phyloP scores from a whole-genome alignment of 2,113 vertebrate genomes.

The human region GRCh38 chr2:147647001-147647500 shows the following conservation, averaged over 20 bases:
- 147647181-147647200: conserved; percentile 72
- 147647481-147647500: neutral
- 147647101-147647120: conserved; percentile 81
- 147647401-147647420: conserved; percentile 30
- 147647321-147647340: conserved; percentile 76
- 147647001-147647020: conserved; percentile 59
- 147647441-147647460: conserved; percentile 52
- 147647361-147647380: conserved; percentile 58
- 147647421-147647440: neutral
- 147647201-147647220: conserved; percentile 75
- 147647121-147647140: conserved; percentile 81
- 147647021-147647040: conserved; percentile 78
- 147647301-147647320: conserved; percentile 72
- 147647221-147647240: conserved; percentile 80
- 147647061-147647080: conserved; percentile 80
- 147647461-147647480: neutral
- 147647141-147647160: conserved; percentile 80
- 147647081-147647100: conserved; percentile 81
- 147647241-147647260: conserved; percentile 54
- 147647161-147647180: conserved; percentile 78
- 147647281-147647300: conserved; percentile 65
- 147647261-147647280: conserved; percentile 67
- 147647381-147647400: conserved; percentile 57
- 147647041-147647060: conserved; percentile 72
- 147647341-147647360: conserved; percentile 59